phyloP scores from a whole-genome alignment of 2,888 invertebrate species.

The Mimachlamys varia region DNA sequence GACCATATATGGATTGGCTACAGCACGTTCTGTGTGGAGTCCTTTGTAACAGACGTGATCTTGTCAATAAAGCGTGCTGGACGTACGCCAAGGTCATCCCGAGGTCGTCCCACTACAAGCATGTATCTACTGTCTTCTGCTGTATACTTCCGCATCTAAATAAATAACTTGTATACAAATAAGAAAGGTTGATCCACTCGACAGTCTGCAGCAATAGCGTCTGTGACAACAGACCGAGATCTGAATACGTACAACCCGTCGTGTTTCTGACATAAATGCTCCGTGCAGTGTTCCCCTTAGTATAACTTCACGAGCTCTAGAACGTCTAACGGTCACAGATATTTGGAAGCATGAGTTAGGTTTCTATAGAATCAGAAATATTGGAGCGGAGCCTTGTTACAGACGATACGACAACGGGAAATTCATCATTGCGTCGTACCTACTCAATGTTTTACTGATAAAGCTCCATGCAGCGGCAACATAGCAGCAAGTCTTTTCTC shows the following conservation, averaged over 20 bases:
- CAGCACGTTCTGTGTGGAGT: not conserved
- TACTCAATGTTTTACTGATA: not conserved
- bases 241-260: not conserved
- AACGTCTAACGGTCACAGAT: not conserved
- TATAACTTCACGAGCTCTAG: not conserved
- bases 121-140: not conserved
- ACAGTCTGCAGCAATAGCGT: not conserved
- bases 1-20: not conserved
- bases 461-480: not conserved
- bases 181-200: not conserved
- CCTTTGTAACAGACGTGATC: not conserved
- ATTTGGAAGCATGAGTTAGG: not conserved
- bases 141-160: not conserved
- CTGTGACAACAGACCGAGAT: not conserved
- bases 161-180: constrained; percentile 28
- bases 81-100: not conserved
- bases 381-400: not conserved
- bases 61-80: not conserved
- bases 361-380: too few species aligned
- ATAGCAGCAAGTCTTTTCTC: not conserved
- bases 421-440: not conserved
- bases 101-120: not conserved
- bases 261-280: not conserved
- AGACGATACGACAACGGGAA: not conserved
- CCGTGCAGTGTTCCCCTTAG: not conserved